A percentile compares a stretch with the other conserved stretches of the same genome.
Conservation (phyloP, 2,888 invertebrate genomes). For the Orchestes rusci region DNA sequence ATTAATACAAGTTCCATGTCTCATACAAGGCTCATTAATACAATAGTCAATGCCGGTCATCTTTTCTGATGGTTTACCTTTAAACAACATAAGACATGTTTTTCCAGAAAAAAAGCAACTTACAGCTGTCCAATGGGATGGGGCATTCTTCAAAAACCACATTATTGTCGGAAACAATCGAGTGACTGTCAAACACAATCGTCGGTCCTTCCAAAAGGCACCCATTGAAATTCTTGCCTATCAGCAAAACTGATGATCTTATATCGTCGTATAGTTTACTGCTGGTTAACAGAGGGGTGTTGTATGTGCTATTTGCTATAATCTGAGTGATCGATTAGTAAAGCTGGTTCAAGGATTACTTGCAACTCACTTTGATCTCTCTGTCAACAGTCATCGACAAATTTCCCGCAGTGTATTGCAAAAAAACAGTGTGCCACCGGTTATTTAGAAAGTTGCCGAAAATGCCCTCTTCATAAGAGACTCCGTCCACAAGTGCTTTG, state of each 20-base stretch:
- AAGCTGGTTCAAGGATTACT: constrained; percentile 1
- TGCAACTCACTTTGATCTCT: constrained; percentile 50
- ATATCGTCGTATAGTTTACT: constrained; percentile 65
- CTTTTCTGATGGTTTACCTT: constrained; percentile 51
- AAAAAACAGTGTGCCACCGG: constrained; percentile 70
- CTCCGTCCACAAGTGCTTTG: constrained; percentile 43
- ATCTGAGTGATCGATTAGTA: constrained; percentile 46
- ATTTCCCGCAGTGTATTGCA: constrained; percentile 56
- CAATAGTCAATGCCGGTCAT: constrained; percentile 48
- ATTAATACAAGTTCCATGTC: constrained; percentile 73
- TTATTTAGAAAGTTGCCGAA: constrained; percentile 68
- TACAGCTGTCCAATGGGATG: constrained; percentile 63
- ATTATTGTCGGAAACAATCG: constrained; percentile 55
- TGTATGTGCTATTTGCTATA: constrained; percentile 72
- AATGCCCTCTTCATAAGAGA: constrained; percentile 55
- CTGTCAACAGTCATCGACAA: constrained; percentile 50
- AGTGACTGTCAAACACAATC: constrained; percentile 62
- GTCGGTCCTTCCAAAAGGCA: constrained; percentile 84
- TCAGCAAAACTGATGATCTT: constrained; percentile 60
- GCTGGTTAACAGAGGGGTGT: constrained; percentile 64
- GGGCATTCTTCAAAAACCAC: constrained; percentile 73
- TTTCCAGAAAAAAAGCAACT: constrained; percentile 37
- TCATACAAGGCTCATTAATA: constrained; percentile 73
- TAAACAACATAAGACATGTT: no score
- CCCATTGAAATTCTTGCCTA: constrained; percentile 76